These are phyloP conservation scores for Agriotes lineatus DNA, from an alignment of 2,888 invertebrate species.

Conservation along the genomic window DNA sequence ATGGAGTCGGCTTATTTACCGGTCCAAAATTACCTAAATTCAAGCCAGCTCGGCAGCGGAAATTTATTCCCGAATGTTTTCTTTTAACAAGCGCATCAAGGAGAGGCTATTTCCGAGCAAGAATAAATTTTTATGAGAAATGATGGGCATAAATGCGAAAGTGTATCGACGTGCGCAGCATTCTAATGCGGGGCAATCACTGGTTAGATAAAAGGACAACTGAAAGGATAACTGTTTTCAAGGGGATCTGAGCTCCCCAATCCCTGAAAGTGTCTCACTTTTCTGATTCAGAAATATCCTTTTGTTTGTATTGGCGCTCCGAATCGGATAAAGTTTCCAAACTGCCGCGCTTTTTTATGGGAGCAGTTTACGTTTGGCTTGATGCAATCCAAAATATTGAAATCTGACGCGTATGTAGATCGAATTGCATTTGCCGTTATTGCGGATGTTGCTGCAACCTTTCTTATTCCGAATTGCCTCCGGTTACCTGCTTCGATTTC, in stretches of 20 bases:
- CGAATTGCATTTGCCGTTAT: constrained; percentile 14
- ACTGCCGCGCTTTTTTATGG: constrained; percentile 22
- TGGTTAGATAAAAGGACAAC: constrained; percentile 45
- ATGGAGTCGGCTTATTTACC: not conserved
- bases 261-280: constrained; percentile 47
- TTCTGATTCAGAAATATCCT: constrained; percentile 45
- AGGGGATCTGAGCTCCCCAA: constrained; percentile 43
- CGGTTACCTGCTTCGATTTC: not conserved
- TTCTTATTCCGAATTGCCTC: not conserved
- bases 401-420: constrained; percentile 19
- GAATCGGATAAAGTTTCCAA: constrained; percentile 36
- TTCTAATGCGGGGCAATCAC: constrained; percentile 46
- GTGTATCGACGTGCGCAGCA: constrained; percentile 42
- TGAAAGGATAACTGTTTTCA: constrained; percentile 49
- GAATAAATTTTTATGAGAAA: constrained; percentile 40
- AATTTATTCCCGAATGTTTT: constrained; percentile 16
- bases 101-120: constrained; percentile 12
- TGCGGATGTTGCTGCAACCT: not conserved
- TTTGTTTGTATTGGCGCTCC: constrained; percentile 47
- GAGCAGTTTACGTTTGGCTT: constrained; percentile 10
- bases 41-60: not conserved
- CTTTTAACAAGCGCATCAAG: constrained; percentile 28
- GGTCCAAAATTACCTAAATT: not conserved
- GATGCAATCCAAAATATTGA: constrained; percentile 25
- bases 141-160: constrained; percentile 36